Evolutionary conservation across 2,797 vertebrate genomes (phyloP), one percentile per base, ranked within the genome.

Genomic region (Apogon hyalosoma): DNA sequence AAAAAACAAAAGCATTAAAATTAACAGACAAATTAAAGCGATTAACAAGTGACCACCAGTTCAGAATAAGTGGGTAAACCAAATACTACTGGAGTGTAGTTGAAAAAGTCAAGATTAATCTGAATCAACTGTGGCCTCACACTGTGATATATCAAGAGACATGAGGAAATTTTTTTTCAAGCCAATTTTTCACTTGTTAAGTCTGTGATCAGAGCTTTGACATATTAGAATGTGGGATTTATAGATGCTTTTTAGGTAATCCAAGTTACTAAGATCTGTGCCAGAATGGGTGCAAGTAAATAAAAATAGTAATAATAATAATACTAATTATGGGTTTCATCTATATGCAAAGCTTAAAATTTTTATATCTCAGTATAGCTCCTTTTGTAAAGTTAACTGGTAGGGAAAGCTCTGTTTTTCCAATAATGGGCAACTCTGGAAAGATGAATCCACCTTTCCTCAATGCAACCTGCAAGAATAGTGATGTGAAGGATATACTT

Each of bases 21-120:
- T 21, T 13, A 33, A 53, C 18, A 62, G 2, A 50, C 2, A 61
- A 72, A 74, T 79, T 65, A 55, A 19, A 13, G 15, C 36, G 56
- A 72, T 40, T 16, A 64, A 69, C 18, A 41, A 41, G n/a, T 6
- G 72, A 47, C 9, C 62, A 72, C 7, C 1, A 47, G 31, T 12
- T 36, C 24, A 71, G 65, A 73, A 63, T 52, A 61, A 63, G 12
- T 12, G 15, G 47, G 69, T 18, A 15, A 50, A 43, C 49, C 5
- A 41, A 55, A 36, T 39, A 62, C 19, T 56, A 56, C 33, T 46
- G 39, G 43, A 77, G 43, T 62, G 46, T 18, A 36, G 28, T 63
- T 41, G 18, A 14, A 40, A 72, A 28, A 61, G 43, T 51, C 8
- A 11, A 13, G 14, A 41, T 50, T 8, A 9, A 3, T 38, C 4